phyloP scores from a whole-genome alignment of 2,888 invertebrate genomes.

The Tyria jacobaeae region DNA sequence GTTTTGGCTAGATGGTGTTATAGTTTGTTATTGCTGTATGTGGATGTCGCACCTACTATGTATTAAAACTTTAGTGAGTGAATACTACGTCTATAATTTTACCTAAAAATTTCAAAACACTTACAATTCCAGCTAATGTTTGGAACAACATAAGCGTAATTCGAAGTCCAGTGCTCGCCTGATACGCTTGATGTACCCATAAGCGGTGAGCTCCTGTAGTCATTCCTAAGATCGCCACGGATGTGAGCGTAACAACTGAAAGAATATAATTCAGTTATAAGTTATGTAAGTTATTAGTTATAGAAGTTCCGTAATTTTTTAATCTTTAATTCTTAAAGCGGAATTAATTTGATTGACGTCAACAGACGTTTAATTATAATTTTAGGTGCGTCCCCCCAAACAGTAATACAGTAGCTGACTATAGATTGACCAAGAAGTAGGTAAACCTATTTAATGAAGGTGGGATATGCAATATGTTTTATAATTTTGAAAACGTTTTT shows the following conservation, averaged over 20 bases:
- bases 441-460: too few relatives aligned
- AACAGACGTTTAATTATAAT: too few relatives aligned
- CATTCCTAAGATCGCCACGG: constrained; percentile 91
- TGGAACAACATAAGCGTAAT: constrained; percentile 93
- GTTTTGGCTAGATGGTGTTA: too few relatives aligned
- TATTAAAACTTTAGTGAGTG: neutral
- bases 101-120: constrained; percentile 37
- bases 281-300: neutral
- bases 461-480: too few relatives aligned
- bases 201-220: constrained; percentile 97
- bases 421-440: too few relatives aligned
- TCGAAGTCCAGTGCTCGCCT: constrained; percentile 90
- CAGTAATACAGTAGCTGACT: too few relatives aligned
- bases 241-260: constrained; percentile 88
- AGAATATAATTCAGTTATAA: constrained; percentile 1
- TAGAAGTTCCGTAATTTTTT: too few relatives aligned
- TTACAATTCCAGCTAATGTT: constrained; percentile 95
- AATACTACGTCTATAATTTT: too few relatives aligned
- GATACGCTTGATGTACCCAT: constrained; percentile 96
- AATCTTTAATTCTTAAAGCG: too few relatives aligned
- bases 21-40: too few relatives aligned
- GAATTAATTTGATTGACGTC: too few relatives aligned
- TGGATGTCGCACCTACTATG: neutral
- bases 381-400: too few relatives aligned
- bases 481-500: neutral